Evolutionary conservation across 2,113 vertebrate species (phyloP), one percentile per base, ranked within the genome.

Genomic region (Heterotilapia buettikoferi): DNA sequence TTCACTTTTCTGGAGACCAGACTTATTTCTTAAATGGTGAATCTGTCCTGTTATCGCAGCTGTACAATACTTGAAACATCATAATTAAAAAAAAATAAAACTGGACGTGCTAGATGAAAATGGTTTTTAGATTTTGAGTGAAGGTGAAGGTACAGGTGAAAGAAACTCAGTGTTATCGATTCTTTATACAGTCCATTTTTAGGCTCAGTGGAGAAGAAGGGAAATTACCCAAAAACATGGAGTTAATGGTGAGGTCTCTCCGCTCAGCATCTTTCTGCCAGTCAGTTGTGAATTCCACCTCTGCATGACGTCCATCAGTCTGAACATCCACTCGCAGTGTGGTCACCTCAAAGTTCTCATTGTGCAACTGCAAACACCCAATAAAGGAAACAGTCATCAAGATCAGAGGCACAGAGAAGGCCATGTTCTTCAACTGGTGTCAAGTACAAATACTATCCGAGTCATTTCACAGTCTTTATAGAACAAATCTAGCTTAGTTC

Each of bases 281-380:
- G 94, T 99, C 98, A 0, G 97, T 99, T 88, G 98, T 99, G 93
- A 99, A 99, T 83, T 98, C 97, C 36, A 99, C 98, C 92, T 99
- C 97, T 0, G 98, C 98, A 2, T 99, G 99, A 21, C 98, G 97
- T 7, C 98, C 98, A 4, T 99, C 98, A 0, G 98, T 99, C 90
- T 95, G 88, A 3, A 99, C 95, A 19, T 99, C 98, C 87, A 99
- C 96, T 56, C 98, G 95, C 79, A 99, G 94, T 0, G 98, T 99
- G 26, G 98, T 99, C 90, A 99, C 98, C 93, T 99, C 98, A 96
- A 99, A 99, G 89, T 98, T 99, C 95, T 99, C 96, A 24, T 99
- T 97, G 80, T 98, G 97, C 68, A 99, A 93, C 98, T 99, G 86
- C 11, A 92, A 93, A 87, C 19, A 84, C 40, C 29, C 7, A 18